These are phyloP conservation scores for Pterocles burchelli DNA, from an alignment of 2,113 vertebrate genomes.

Conservation along the genomic window DNA sequence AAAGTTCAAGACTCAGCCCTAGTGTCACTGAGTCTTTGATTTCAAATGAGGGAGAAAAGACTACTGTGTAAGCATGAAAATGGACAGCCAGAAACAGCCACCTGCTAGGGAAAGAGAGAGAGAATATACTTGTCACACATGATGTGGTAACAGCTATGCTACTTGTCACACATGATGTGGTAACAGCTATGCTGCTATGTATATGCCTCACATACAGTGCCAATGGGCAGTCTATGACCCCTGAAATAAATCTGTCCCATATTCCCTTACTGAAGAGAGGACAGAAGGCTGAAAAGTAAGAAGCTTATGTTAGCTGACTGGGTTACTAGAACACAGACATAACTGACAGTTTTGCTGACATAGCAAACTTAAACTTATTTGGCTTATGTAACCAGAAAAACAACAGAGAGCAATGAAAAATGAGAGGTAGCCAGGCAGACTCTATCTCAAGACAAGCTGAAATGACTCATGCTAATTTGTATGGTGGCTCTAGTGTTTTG, in stretches of 20 bases:
- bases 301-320: conserved; percentile 39
- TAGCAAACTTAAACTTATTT: not conserved
- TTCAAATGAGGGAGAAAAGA: conserved; percentile 28
- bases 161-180: no score
- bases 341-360: conserved; percentile 18
- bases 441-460: not conserved
- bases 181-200: not conserved
- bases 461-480: not conserved
- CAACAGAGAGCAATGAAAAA: not conserved
- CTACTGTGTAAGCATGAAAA: conserved; percentile 46
- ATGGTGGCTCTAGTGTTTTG: not conserved
- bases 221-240: not conserved
- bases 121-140: not conserved
- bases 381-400: not conserved
- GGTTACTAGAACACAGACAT: not conserved
- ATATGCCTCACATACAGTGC: not conserved
- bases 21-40: conserved; percentile 41
- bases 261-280: not conserved
- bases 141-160: not conserved
- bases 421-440: not conserved
- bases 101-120: conserved; percentile 16
- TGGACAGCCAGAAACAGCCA: conserved; percentile 39
- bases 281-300: conserved; percentile 37
- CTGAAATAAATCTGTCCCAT: not conserved
- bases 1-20: conserved; percentile 33